Percentiles rank a stretch among this genome's conserved stretches.
Conservation (phyloP, 92 coral and sea anemone species). For the Porites cylindrica region DNA sequence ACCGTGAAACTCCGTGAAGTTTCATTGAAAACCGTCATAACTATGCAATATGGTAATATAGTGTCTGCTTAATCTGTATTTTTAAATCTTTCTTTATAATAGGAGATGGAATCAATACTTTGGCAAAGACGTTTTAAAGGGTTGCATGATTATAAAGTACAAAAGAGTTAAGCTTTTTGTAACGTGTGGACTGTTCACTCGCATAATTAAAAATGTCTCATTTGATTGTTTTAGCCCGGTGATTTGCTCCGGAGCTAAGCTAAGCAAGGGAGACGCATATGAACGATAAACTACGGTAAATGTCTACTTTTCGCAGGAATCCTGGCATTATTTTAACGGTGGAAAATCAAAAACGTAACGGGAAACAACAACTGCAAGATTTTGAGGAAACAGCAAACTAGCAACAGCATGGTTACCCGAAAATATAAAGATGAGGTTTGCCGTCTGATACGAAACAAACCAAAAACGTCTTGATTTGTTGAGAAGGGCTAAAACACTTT, state of each 20-base stretch:
- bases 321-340: background rate
- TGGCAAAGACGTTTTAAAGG: background rate
- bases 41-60: no score
- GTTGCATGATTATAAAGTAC: background rate
- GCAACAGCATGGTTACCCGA: no score
- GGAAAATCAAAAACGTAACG: no score
- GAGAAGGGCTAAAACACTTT: no score
- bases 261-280: no score
- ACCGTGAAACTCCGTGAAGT: background rate
- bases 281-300: no score
- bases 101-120: background rate
- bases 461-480: no score
- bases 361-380: no score
- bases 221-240: background rate
- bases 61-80: background rate
- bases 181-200: background rate
- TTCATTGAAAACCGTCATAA: no score
- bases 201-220: slow-evolving; percentile 1
- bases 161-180: background rate
- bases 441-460: no score
- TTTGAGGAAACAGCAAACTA: no score
- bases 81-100: background rate
- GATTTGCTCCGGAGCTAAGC: background rate
- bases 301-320: background rate
- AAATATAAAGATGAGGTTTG: no score